These are phyloP conservation scores for Brachionus calyciflorus DNA, from an alignment of 1,140 invertebrate genomes.

Conservation along the genomic window DNA sequence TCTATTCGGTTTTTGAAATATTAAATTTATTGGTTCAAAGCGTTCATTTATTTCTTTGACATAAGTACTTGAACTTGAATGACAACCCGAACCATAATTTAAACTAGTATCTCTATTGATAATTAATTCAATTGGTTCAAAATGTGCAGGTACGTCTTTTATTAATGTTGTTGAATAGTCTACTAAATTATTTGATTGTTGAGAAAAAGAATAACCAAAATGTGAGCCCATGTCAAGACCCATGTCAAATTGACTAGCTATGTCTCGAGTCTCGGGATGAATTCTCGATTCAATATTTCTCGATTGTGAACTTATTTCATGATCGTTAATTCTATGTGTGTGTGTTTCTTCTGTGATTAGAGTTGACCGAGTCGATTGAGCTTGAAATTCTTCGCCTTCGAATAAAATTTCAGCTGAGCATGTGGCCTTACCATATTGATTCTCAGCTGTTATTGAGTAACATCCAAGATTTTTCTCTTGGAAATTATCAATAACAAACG, in stretches of 20 bases:
- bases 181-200: slow-evolving; percentile 9
- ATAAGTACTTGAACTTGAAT: slow-evolving; percentile 20
- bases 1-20: slow-evolving; percentile 25
- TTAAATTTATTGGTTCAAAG: slow-evolving; percentile 40
- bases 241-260: slow-evolving; percentile 1
- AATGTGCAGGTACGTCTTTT: slow-evolving; percentile 1
- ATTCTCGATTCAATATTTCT: background rate
- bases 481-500: slow-evolving; percentile 29
- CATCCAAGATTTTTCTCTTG: slow-evolving; percentile 38
- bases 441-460: slow-evolving; percentile 41
- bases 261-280: background rate
- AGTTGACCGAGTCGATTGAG: background rate
- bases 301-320: background rate
- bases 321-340: background rate
- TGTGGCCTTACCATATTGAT: slow-evolving; percentile 29
- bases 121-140: slow-evolving; percentile 32
- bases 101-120: slow-evolving; percentile 21
- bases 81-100: background rate
- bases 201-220: background rate
- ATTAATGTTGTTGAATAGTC: slow-evolving; percentile 45
- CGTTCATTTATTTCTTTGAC: slow-evolving; percentile 12
- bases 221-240: too few relatives aligned
- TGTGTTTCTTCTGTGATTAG: background rate
- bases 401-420: slow-evolving; percentile 39
- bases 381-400: slow-evolving; percentile 31